Percentiles rank a stretch among this genome's conserved stretches.
These are phyloP conservation scores for Coronaproctus castanopsis DNA, from an alignment of 2,888 invertebrate species.

Conservation along the genomic window DNA sequence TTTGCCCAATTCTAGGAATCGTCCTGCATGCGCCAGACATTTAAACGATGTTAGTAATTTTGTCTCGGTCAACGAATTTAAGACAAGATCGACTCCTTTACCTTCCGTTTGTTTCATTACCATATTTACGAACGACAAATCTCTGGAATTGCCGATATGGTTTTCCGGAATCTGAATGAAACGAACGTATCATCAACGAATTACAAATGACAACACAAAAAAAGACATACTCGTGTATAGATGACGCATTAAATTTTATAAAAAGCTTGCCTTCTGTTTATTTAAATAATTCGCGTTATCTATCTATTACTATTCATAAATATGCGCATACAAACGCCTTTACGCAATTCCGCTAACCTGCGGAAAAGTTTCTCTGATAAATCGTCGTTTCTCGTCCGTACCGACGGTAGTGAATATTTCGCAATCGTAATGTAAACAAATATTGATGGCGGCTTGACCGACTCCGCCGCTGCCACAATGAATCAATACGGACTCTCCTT, in stretches of 20 bases:
- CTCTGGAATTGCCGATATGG: constrained; percentile 70
- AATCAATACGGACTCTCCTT: constrained; percentile 30
- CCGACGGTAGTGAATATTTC: constrained; percentile 50
- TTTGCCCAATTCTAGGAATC: constrained; percentile 72
- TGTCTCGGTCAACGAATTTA: constrained; percentile 81
- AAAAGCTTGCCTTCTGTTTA: background rate
- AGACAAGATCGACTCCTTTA: constrained; percentile 69
- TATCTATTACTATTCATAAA: background rate
- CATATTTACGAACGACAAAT: constrained; percentile 69
- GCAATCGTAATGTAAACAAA: constrained; percentile 42
- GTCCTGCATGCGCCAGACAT: constrained; percentile 38
- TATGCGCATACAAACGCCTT: background rate
- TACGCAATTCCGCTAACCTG: constrained; percentile 21
- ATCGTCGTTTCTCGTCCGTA: constrained; percentile 40
- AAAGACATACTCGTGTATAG: too few species aligned
- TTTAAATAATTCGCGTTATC: background rate
- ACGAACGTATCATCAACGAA: too few species aligned
- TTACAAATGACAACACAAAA: too few species aligned
- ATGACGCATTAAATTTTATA: background rate
- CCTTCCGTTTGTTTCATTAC: constrained; percentile 60
- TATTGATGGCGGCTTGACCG: constrained; percentile 52
- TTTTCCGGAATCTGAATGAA: constrained; percentile 33
- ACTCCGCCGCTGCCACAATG: constrained; percentile 48
- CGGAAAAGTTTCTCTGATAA: constrained; percentile 37
- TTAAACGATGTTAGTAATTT: constrained; percentile 53